Conservation (phyloP, 1,140 invertebrate species). For the Caenorhabditis remanei region DNA sequence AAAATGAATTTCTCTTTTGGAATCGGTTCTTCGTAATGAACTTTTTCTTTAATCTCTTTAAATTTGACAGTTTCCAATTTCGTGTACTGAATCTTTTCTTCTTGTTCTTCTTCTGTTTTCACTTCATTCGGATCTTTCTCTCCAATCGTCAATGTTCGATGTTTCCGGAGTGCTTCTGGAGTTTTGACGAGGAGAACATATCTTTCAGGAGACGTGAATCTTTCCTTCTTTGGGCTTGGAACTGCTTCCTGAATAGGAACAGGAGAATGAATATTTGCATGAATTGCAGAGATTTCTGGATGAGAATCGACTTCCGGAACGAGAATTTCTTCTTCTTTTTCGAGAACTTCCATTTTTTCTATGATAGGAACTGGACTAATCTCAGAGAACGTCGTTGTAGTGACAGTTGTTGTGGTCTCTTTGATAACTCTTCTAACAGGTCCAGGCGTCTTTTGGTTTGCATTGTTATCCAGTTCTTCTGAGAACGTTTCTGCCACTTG, state of each 20-base stretch:
- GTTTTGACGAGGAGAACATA: slow-evolving; percentile 58
- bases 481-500: slow-evolving; percentile 1
- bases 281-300: neutral
- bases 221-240: slow-evolving; percentile 37
- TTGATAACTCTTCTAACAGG: slow-evolving; percentile 1
- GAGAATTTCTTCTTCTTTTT: neutral
- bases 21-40: slow-evolving; percentile 39
- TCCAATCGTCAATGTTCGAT: slow-evolving; percentile 54
- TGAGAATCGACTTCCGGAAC: neutral
- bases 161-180: slow-evolving; percentile 55
- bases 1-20: slow-evolving; percentile 50
- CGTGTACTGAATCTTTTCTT: slow-evolving; percentile 10
- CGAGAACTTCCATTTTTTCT: slow-evolving; percentile 3
- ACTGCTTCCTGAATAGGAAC: neutral
- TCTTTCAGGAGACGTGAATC: slow-evolving; percentile 47
- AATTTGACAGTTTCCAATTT: slow-evolving; percentile 22
- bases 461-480: slow-evolving; percentile 44
- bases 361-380: slow-evolving; percentile 23
- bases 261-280: neutral
- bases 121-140: slow-evolving; percentile 19
- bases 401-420: neutral
- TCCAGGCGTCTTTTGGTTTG: slow-evolving; percentile 43
- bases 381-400: neutral
- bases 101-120: neutral
- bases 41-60: slow-evolving; percentile 25